phyloP scores from a whole-genome alignment of 2,113 vertebrate genomes.

The Erythrocercus mccallii region DNA sequence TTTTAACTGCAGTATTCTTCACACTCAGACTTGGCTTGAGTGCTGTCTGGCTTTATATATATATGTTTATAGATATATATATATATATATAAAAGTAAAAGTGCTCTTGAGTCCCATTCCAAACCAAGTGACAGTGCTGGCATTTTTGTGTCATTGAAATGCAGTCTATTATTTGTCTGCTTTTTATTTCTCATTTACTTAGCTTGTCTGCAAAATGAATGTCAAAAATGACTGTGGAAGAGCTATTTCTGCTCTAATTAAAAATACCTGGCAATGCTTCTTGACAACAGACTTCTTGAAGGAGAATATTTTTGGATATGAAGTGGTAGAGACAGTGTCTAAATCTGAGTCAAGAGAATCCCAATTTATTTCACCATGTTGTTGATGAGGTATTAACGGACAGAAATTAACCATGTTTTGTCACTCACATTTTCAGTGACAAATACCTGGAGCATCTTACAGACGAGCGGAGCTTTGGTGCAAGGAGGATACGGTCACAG shows the following conservation, averaged over 20 bases:
- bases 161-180: neutral
- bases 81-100: neutral
- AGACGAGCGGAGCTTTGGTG: conserved; percentile 85
- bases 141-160: neutral
- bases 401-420: neutral
- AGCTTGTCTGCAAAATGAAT: neutral
- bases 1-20: neutral
- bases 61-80: neutral
- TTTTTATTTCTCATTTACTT: neutral
- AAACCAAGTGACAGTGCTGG: neutral
- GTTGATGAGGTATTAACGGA: neutral
- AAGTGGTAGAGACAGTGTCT: neutral
- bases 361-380: neutral
- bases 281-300: neutral
- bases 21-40: neutral
- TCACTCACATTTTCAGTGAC: conserved; percentile 62
- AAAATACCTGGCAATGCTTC: neutral
- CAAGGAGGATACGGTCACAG: conserved; percentile 98
- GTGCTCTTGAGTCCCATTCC: neutral
- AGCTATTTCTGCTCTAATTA: neutral
- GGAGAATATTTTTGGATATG: neutral
- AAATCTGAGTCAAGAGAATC: neutral
- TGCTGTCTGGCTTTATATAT: neutral
- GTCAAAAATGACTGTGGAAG: neutral
- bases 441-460: conserved; percentile 84